A percentile compares a stretch with the other conserved stretches of the same genome.
phyloP scores from a whole-genome alignment of 2,113 vertebrate species.

The Clarias magur region DNA sequence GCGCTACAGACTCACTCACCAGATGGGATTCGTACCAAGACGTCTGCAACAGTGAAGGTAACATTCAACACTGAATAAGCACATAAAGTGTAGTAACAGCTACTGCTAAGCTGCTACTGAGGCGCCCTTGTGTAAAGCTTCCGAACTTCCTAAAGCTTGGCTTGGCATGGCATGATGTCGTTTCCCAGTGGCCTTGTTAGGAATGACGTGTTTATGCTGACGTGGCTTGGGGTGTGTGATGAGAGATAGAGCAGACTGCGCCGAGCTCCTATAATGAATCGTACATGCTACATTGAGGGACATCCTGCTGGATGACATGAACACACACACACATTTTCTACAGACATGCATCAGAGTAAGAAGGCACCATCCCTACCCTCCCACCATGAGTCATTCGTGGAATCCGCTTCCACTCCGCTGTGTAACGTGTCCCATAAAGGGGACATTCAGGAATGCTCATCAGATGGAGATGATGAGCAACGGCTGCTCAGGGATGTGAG shows the following conservation, averaged over 20 bases:
- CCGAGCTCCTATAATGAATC: background rate
- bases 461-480: background rate
- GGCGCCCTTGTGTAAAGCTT: background rate
- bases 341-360: background rate
- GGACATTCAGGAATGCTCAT: background rate
- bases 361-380: background rate
- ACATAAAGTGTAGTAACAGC: no score
- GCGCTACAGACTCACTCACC: slow-evolving; percentile 82
- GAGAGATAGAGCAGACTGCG: background rate
- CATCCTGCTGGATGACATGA: background rate
- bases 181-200: background rate
- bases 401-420: background rate
- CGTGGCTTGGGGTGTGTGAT: background rate
- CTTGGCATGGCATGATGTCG: background rate
- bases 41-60: slow-evolving; percentile 85
- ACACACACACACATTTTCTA: background rate
- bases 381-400: background rate
- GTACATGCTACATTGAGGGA: background rate
- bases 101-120: background rate
- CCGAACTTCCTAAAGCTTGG: background rate
- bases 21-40: slow-evolving; percentile 94
- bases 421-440: background rate
- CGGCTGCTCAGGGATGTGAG: background rate
- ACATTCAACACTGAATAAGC: background rate
- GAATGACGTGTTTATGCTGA: background rate